Conservation (phyloP, 2,797 vertebrate species). For the Psittacula echo region DNA sequence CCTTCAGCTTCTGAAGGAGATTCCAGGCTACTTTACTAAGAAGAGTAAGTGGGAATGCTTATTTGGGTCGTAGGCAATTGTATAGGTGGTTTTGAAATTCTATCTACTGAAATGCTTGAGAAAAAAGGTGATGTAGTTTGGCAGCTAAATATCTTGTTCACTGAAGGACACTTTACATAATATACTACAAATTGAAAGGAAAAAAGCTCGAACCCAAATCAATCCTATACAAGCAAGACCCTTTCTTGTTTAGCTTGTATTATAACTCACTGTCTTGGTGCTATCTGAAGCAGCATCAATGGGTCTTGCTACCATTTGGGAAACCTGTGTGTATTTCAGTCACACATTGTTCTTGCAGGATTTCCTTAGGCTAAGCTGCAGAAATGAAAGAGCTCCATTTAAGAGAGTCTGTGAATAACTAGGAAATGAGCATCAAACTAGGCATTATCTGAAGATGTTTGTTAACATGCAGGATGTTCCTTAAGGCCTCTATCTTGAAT, state of each 20-base stretch:
- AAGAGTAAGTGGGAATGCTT: background rate
- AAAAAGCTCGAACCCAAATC: slow-evolving; percentile 47
- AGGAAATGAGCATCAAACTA: slow-evolving; percentile 81
- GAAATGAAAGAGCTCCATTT: slow-evolving; percentile 82
- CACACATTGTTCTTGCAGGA: slow-evolving; percentile 77
- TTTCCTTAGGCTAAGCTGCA: slow-evolving; percentile 80
- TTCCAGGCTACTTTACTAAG: background rate
- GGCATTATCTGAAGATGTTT: slow-evolving; percentile 81
- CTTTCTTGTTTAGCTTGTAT: slow-evolving; percentile 32
- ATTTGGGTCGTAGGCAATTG: background rate
- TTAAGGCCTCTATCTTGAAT: slow-evolving; percentile 77
- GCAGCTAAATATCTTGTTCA: slow-evolving; percentile 12
- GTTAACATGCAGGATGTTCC: slow-evolving; percentile 79
- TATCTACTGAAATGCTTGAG: background rate
- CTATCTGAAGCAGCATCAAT: slow-evolving; percentile 60
- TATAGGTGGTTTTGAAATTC: background rate
- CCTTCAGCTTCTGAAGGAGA: background rate
- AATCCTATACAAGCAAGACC: slow-evolving; percentile 14
- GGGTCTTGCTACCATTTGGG: slow-evolving; percentile 67
- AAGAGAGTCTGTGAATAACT: slow-evolving; percentile 76
- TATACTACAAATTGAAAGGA: slow-evolving; percentile 3
- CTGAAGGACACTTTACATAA: slow-evolving; percentile 12
- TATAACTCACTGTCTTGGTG: slow-evolving; percentile 33
- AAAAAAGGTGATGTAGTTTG: slow-evolving; percentile 8
- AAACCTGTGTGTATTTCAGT: slow-evolving; percentile 73